Evolutionary conservation across 2,888 invertebrate genomes (phyloP).

Genomic region (Cerastoderma edule): DNA sequence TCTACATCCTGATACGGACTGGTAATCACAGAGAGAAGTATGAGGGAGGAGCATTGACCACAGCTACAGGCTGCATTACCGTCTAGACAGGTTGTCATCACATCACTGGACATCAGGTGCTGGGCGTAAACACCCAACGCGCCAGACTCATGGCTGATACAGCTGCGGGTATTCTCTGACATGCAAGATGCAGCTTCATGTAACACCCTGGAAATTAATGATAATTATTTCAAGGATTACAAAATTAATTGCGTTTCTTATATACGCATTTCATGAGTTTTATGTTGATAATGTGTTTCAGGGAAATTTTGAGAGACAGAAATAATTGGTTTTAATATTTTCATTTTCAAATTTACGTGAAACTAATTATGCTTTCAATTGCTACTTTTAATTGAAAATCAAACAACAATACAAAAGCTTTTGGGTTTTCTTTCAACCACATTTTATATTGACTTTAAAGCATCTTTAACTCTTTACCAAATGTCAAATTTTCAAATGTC

Average conservation of each 20-base stretch:
- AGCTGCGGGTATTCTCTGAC: conserved; percentile 31
- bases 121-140: conserved; percentile 35
- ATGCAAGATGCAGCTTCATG: conserved; percentile 46
- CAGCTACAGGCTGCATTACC: conserved; percentile 36
- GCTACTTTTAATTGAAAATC: no score
- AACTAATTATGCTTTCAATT: no score
- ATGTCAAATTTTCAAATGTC: no score
- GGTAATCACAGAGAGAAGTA: conserved; percentile 37
- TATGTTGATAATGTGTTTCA: no score
- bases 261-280: no score
- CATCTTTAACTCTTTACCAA: no score
- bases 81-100: conserved; percentile 26
- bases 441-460: no score
- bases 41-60: conserved; percentile 52
- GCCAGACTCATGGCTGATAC: conserved; percentile 23
- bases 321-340: neutral
- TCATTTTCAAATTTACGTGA: no score
- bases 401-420: no score
- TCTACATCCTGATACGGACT: conserved; percentile 37
- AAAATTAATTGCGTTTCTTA: no score
- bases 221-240: no score
- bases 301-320: neutral
- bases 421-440: no score
- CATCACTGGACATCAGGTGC: conserved; percentile 36
- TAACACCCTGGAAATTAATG: conserved; percentile 31